These are phyloP conservation scores for Yasuhikotakia modesta DNA, from an alignment of 2,797 vertebrate species.

Conservation along the genomic window DNA sequence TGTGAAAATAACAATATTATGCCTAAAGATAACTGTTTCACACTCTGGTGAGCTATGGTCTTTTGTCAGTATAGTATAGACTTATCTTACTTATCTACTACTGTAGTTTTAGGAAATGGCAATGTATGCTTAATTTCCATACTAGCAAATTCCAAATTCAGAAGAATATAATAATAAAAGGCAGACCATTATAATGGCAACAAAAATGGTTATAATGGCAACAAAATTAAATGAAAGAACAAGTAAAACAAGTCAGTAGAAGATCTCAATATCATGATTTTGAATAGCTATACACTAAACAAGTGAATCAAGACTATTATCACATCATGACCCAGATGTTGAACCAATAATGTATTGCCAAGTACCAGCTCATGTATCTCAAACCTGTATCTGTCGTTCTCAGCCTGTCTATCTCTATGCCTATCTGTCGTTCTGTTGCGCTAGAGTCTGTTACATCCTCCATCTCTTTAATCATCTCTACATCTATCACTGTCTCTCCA, in stretches of 20 bases:
- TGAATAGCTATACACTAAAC: background rate
- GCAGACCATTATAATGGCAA: background rate
- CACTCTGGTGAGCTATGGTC: too few relatives aligned
- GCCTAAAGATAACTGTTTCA: too few relatives aligned
- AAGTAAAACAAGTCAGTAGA: background rate
- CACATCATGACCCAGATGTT: background rate
- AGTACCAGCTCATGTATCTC: constrained; percentile 44
- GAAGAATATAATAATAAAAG: too few relatives aligned
- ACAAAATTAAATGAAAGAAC: background rate
- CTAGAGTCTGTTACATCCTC: constrained; percentile 23
- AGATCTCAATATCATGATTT: background rate
- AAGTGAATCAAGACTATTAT: background rate
- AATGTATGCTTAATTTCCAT: too few relatives aligned
- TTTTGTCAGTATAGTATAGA: too few relatives aligned
- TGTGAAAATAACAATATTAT: too few relatives aligned
- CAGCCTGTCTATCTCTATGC: constrained; percentile 71
- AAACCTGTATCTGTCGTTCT: constrained; percentile 3
- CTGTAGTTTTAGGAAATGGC: too few relatives aligned
- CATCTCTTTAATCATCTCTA: constrained; percentile 38
- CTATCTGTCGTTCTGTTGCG: constrained; percentile 66
- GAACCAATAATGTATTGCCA: constrained; percentile 19
- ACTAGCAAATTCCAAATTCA: too few relatives aligned
- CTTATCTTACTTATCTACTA: too few relatives aligned
- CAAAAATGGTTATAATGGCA: background rate
- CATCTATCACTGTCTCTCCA: constrained; percentile 39